Evolutionary conservation across 2,888 invertebrate genomes (phyloP), one percentile per base, ranked within the genome.

Genomic region (Philereme transversata): DNA sequence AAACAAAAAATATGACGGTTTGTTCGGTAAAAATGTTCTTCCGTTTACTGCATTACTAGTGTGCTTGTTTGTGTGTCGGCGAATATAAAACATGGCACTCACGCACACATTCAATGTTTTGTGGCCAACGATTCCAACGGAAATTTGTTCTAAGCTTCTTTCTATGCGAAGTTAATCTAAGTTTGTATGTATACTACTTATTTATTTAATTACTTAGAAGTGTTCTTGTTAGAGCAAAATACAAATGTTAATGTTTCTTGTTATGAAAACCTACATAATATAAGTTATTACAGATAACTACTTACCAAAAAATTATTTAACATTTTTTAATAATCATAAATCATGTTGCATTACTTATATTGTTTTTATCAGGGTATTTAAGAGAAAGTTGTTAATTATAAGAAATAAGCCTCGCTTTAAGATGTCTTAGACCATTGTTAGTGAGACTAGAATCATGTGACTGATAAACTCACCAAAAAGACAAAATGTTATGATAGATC

Each of bases 401-500:
- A 61, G 63, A 62, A 51, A 53, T 57, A 49, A 67, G 57, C 63
- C 62, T 67, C 49, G 60, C 47, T 63, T 66, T 35, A 49, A 54
- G 57, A 66, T 68, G 69, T 73, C 68, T 70, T 70, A 69, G 44
- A 62, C 58, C 65, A 66, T 67, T 70, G 63, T 70, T 67, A 71
- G 65, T 68, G 67, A 69, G 64, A 60, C 52, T 50, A 60, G 51
- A 60, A 52, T 41, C 45, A 50, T 62, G 56, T 55, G 66, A 69
- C 64, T 65, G 61, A 65, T 22, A 61, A 52, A 53, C 59, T 63
- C 61, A 64, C 60, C 63, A 67, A 67, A 67, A 67, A 66, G 64
- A 69, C 65, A 65, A 47, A 49, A 55, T 61, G 59, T 61, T 64
- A 60, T 40, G 47, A 46, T 57, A 59, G 44, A 48, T 66, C 57